Conservation (phyloP, 2,113 vertebrate genomes). For the Mus spicilegus region DNA sequence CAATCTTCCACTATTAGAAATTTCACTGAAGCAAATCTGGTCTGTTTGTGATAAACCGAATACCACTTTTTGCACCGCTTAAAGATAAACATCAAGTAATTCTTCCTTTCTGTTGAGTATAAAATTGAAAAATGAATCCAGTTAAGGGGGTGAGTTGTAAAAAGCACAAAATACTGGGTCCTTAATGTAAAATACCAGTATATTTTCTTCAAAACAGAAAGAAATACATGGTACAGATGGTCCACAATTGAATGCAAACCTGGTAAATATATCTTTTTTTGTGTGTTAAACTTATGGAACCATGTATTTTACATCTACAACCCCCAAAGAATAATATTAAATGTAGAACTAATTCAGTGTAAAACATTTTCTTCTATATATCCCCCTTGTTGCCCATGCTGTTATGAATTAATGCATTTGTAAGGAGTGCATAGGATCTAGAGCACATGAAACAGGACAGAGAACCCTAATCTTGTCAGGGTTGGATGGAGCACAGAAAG, state of each 20-base stretch:
- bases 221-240: neutral
- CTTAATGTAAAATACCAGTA: constrained; percentile 5
- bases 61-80: neutral
- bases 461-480: neutral
- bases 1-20: neutral
- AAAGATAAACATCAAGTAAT: neutral
- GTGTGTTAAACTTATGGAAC: constrained; percentile 32
- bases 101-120: neutral
- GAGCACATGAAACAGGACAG: neutral
- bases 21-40: neutral
- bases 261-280: neutral
- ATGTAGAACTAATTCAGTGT: neutral
- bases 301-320: neutral
- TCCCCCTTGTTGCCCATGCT: neutral
- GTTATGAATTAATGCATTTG: neutral
- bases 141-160: neutral
- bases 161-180: neutral
- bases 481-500: neutral
- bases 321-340: neutral
- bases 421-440: neutral
- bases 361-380: neutral
- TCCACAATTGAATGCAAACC: neutral
- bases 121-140: constrained; percentile 5
- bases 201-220: constrained; percentile 31
- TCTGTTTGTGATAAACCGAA: neutral